phyloP scores from a whole-genome alignment of 2,113 vertebrate genomes.

The Apaloderma vittatum region DNA sequence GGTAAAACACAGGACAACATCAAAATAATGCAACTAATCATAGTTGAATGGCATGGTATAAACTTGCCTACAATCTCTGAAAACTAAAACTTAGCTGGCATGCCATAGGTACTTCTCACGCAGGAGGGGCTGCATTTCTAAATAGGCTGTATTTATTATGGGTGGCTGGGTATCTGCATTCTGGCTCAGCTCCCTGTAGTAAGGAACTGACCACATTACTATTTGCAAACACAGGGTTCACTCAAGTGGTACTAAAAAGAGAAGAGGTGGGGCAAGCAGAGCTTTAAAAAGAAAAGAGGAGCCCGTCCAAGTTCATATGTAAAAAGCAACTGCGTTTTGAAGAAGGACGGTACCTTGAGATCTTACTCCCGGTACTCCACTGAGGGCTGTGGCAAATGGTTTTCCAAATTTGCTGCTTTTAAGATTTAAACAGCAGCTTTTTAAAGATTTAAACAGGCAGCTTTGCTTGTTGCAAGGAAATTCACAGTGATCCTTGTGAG shows the following conservation, averaged over 20 bases:
- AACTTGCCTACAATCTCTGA: not conserved
- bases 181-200: conserved; percentile 70
- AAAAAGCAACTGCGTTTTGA: conserved; percentile 4
- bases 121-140: not conserved
- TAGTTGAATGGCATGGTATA: not conserved
- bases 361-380: not conserved
- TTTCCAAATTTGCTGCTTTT: conserved; percentile 7
- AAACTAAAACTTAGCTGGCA: not conserved
- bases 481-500: conserved; percentile 26
- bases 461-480: not conserved
- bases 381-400: not conserved
- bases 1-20: not conserved
- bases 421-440: not conserved
- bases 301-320: conserved; percentile 21
- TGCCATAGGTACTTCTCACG: conserved; percentile 11
- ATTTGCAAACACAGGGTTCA: conserved; percentile 78
- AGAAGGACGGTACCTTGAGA: conserved; percentile 5
- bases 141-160: conserved; percentile 61
- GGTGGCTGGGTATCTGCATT: conserved; percentile 62
- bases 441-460: not conserved
- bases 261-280: conserved; percentile 74
- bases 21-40: not conserved
- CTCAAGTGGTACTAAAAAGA: conserved; percentile 78
- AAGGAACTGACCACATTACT: conserved; percentile 68
- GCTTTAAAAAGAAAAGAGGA: conserved; percentile 78